These are phyloP conservation scores for Haliclona indistincta DNA, from an alignment of 37 sponge, comb jelly and placozoan genomes.

Conservation along the genomic window DNA sequence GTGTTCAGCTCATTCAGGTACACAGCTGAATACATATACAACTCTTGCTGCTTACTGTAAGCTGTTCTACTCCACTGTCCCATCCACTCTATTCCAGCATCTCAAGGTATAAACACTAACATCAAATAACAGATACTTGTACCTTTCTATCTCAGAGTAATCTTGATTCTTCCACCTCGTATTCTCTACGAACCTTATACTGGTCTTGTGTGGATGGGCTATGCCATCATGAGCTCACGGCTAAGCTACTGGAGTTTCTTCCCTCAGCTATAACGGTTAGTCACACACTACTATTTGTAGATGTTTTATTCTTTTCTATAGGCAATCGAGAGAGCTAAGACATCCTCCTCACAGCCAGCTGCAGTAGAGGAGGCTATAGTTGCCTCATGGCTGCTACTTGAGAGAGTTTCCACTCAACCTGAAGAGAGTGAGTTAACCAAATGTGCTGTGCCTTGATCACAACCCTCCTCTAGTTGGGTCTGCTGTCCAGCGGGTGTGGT, in stretches of 20 bases:
- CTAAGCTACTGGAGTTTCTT: too few species aligned
- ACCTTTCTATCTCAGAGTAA: background rate
- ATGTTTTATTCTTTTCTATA: background rate
- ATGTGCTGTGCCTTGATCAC: background rate
- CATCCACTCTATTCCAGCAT: slow-evolving; percentile 2
- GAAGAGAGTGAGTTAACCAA: slow-evolving; percentile 25
- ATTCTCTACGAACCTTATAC: slow-evolving; percentile 22
- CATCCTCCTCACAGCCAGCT: slow-evolving; percentile 20
- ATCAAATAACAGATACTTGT: background rate
- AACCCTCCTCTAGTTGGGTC: background rate
- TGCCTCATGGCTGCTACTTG: background rate
- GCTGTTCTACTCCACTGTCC: background rate
- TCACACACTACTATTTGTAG: background rate
- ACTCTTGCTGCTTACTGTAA: slow-evolving; percentile 21
- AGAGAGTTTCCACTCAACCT: slow-evolving; percentile 9
- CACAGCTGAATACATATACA: background rate
- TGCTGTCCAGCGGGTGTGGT: background rate
- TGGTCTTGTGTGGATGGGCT: slow-evolving; percentile 31
- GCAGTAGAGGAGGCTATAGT: slow-evolving; percentile 51
- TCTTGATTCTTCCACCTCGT: slow-evolving; percentile 1
- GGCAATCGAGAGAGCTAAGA: slow-evolving; percentile 23
- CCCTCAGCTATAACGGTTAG: slow-evolving; percentile 11
- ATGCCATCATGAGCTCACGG: too few species aligned
- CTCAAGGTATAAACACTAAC: slow-evolving; percentile 26
- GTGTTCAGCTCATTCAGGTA: slow-evolving; percentile 16